Evolutionary conservation across 2,113 vertebrate genomes (phyloP).

Genomic region (Thinocorus orbignyianus): DNA sequence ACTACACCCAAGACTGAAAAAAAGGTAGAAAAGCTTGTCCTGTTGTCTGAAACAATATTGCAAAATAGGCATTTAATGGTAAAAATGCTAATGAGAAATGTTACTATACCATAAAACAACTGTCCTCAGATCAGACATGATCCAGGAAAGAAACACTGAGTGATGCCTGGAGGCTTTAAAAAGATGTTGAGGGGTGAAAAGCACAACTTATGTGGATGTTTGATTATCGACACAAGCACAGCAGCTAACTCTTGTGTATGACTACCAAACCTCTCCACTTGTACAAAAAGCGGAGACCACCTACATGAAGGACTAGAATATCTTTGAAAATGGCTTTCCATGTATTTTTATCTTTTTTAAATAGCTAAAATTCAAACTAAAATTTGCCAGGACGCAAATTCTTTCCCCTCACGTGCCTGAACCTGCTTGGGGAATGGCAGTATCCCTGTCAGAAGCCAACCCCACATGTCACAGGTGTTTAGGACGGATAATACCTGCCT

Average conservation of each 20-base stretch:
- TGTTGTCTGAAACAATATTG: neutral
- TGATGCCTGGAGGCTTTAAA: neutral
- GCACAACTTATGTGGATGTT: accelerated
- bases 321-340: neutral
- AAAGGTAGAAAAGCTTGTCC: neutral
- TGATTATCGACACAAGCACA: neutral
- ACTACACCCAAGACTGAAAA: neutral
- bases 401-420: neutral
- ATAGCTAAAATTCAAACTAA: neutral
- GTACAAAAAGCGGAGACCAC: neutral
- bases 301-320: neutral
- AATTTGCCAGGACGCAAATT: neutral
- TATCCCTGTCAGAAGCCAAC: neutral
- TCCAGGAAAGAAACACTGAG: neutral
- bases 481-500: neutral
- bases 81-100: neutral
- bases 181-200: neutral
- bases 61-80: neutral
- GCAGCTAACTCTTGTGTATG: neutral
- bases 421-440: neutral
- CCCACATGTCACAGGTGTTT: accelerated
- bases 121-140: neutral
- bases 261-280: neutral
- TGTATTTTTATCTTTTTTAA: neutral
- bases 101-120: neutral